Conservation (phyloP, 1,140 invertebrate species). For the Aphidius ervi region DNA sequence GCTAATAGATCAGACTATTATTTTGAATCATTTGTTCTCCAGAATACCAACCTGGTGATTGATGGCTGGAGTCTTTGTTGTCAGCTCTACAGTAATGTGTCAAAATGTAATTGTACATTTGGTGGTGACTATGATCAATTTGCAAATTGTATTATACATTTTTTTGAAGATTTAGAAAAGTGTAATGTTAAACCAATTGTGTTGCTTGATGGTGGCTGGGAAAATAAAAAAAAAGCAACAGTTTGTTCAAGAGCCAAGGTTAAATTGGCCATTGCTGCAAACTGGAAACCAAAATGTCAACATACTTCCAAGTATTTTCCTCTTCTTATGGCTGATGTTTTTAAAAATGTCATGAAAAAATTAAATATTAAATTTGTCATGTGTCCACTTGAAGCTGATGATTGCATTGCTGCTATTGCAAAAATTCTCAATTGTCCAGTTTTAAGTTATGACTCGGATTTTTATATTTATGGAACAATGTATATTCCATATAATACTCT, state of each 20-base stretch:
- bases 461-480: conserved; percentile 77
- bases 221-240: conserved; percentile 73
- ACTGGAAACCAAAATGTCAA: conserved; percentile 48
- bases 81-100: conserved; percentile 65
- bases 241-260: conserved; percentile 59
- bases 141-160: conserved; percentile 58
- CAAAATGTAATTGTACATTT: conserved; percentile 66
- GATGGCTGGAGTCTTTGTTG: conserved; percentile 77
- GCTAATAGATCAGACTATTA: conserved; percentile 62
- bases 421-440: conserved; percentile 75
- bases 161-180: conserved; percentile 67
- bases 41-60: conserved; percentile 70
- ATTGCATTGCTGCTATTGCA: conserved; percentile 74
- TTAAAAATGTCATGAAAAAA: conserved; percentile 63
- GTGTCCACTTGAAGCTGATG: conserved; percentile 83
- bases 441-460: conserved; percentile 87
- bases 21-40: conserved; percentile 62
- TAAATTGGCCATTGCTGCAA: conserved; percentile 55
- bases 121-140: conserved; percentile 85
- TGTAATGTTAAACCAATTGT: conserved; percentile 76
- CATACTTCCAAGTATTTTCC: conserved; percentile 61
- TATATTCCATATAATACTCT: conserved; percentile 77
- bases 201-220: conserved; percentile 78
- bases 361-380: conserved; percentile 63
- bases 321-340: conserved; percentile 66